Percentiles rank a stretch among this genome's conserved stretches.
Evolutionary conservation across 2,888 invertebrate species (phyloP).

Genomic region (Eupithecia insigniata): DNA sequence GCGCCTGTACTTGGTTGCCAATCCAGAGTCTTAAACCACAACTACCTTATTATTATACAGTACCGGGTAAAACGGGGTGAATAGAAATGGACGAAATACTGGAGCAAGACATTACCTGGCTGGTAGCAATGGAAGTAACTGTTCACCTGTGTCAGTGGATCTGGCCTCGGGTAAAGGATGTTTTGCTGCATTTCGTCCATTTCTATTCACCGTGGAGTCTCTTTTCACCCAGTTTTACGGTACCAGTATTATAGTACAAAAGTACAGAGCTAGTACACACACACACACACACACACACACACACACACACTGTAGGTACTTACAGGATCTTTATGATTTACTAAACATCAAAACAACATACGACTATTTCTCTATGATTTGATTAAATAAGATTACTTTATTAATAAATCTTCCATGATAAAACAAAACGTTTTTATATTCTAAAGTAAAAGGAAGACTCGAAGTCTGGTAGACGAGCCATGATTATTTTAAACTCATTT

Average conservation of each 20-base stretch:
- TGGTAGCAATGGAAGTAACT: too few species aligned
- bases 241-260: background rate
- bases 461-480: conserved; percentile 86
- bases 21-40: too few species aligned
- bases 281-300: background rate
- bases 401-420: background rate
- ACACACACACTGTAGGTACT: background rate
- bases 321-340: too few species aligned
- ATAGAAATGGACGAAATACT: too few species aligned
- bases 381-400: background rate
- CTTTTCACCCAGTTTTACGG: too few species aligned
- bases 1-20: background rate
- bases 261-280: background rate
- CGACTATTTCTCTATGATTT: background rate
- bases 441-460: conserved; percentile 84
- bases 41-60: too few species aligned
- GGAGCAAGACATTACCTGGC: too few species aligned
- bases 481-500: conserved; percentile 85
- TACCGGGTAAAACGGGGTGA: too few species aligned
- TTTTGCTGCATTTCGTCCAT: too few species aligned
- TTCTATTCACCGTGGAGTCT: too few species aligned
- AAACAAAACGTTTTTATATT: conserved; percentile 57
- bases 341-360: background rate
- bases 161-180: too few species aligned
- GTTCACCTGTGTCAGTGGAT: too few species aligned